Conservation (phyloP, 2,113 vertebrate species). For the Sander vitreus region DNA sequence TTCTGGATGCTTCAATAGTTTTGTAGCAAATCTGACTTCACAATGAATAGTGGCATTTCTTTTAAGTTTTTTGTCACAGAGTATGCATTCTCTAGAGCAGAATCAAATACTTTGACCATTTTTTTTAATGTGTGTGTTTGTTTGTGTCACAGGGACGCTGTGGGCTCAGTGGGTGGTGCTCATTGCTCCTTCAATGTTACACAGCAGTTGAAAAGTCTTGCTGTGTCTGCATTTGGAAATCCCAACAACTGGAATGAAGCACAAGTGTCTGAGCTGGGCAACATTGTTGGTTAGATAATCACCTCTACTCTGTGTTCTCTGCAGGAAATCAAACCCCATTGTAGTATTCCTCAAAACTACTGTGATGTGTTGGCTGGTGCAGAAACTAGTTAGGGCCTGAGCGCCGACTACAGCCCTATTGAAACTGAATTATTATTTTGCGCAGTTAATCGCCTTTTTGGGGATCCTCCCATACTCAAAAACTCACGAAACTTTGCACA, state of each 20-base stretch:
- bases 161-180: constrained; percentile 58
- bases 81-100: not conserved
- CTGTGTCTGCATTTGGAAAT: constrained; percentile 63
- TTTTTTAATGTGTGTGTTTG: not conserved
- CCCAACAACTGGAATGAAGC: constrained; percentile 70
- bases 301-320: not conserved
- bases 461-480: too few species aligned
- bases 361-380: not conserved
- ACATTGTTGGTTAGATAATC: constrained; percentile 72
- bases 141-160: constrained; percentile 73
- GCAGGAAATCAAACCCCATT: not conserved
- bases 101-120: not conserved
- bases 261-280: constrained; percentile 66
- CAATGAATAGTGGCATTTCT: not conserved
- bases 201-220: constrained; percentile 62
- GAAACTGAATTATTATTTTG: too few species aligned
- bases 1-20: not conserved
- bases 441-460: too few species aligned
- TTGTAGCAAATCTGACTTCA: not conserved
- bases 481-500: too few species aligned
- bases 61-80: not conserved
- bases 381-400: not conserved
- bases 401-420: too few species aligned
- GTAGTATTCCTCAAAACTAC: not conserved
- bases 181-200: constrained; percentile 48